Evolutionary conservation across 2,888 invertebrate genomes (phyloP), one percentile per base, ranked within the genome.

Genomic region (Leptinotarsa tumamoca): DNA sequence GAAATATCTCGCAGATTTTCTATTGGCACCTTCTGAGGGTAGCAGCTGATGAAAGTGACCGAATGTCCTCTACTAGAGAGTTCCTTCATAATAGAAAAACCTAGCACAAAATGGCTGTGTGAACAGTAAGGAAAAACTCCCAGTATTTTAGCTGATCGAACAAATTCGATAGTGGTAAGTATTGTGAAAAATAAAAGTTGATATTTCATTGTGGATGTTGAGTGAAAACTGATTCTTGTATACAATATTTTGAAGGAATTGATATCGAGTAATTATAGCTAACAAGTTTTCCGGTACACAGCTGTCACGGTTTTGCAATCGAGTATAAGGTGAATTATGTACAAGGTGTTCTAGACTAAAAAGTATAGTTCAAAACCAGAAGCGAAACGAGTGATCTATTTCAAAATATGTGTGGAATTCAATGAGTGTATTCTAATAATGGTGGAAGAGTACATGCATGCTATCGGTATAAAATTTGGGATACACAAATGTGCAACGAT

Each of bases 11-110:
- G 89, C 18, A 89, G 86, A 84, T 90, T 90, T 58, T 86, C 85
- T 73, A 89, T 86, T 5, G 87, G 87, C 52, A 85, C 84, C 75
- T 88, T 87, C 5, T 88, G 84, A 14, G 81, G 81, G 72, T 83
- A 84, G 1, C 85, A 83, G 66, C 82, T 85, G 51, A 87, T 81
- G n/a, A 86, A 82, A 4, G 86, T 87, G 14, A 90, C 87, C 71
- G 89, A 87, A 81, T 90, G 90, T 4, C 90, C 90, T 56, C 87
- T 81, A 15, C 75, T 74, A 0, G 85, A 86, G 52, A 87, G 78
- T 75, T 83, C 86, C 68, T 84, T 83, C 15, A 85, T 74, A n/a
- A 87, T 73, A 18, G 79, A 75, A 69, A 83, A 80, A 5, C 84
- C 85, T 52, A 87, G 76, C 14, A 79, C 79, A 33, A 82, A 84